Evolutionary conservation across 1,140 invertebrate genomes (phyloP), one percentile per base, ranked within the genome.

Genomic region (Agrilus planipennis): DNA sequence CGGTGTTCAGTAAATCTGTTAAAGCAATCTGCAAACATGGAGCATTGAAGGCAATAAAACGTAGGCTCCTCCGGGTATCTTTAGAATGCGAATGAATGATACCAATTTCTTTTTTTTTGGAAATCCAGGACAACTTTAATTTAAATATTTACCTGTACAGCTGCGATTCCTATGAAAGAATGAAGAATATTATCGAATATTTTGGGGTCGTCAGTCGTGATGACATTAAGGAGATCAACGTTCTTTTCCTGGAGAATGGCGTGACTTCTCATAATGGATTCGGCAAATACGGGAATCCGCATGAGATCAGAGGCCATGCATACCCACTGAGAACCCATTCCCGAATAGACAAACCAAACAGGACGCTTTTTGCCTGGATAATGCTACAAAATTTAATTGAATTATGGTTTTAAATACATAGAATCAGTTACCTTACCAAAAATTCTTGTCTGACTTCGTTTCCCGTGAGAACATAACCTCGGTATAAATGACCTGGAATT

Each of bases 91-190:
- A n/a, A n/a, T n/a, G n/a, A n/a, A n/a, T n/a, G n/a, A n/a, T n/a
- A n/a, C n/a, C n/a, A 35, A 16, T 7, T 11, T 20, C 15, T 47
- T n/a, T n/a, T n/a, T n/a, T n/a, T n/a, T n/a, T n/a, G n/a, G n/a
- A n/a, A n/a, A n/a, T n/a, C n/a, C n/a, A n/a, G n/a, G n/a, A n/a
- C n/a, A n/a, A n/a, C n/a, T n/a, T n/a, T n/a, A n/a, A n/a, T n/a
- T n/a, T n/a, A n/a, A n/a, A n/a, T n/a, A n/a, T n/a, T n/a, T 58
- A 83, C 80, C 68, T 89, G 85, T 42, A 95, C 77, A 15, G 89
- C 83, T 12, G 89, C 87, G 53, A 95, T 94, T 21, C 85, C 84
- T 28, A 94, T 79, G 66, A 96, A 94, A 0, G 83, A 85, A 60
- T 92, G 78, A 0, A 93, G 57, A 43, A 89, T 79, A 54, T 88